These are phyloP conservation scores for Vidua chalybeata DNA, from an alignment of 2,113 vertebrate species.

Conservation along the genomic window DNA sequence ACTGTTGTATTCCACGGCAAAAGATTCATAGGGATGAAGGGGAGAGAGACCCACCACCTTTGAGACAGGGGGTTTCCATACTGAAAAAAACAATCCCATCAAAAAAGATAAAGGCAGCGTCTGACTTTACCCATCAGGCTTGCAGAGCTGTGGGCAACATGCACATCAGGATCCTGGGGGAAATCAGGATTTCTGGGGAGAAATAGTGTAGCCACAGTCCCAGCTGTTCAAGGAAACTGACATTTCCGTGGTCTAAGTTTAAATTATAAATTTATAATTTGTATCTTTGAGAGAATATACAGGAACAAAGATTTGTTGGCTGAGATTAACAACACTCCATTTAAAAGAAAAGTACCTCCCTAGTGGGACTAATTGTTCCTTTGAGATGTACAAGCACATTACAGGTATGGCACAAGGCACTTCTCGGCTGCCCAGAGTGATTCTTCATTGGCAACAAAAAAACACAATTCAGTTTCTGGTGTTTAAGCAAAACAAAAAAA, in stretches of 20 bases:
- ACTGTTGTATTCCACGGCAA: background rate
- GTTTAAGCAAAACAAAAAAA: background rate
- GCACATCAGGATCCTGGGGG: background rate
- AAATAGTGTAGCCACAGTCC: background rate
- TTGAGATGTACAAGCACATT: background rate
- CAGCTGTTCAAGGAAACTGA: background rate
- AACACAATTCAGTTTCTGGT: background rate
- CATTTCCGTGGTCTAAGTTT: background rate
- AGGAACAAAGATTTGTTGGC: background rate
- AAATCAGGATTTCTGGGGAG: background rate
- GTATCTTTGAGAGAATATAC: background rate
- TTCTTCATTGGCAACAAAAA: background rate
- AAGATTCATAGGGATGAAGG: background rate
- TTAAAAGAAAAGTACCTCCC: background rate
- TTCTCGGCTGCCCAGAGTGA: background rate
- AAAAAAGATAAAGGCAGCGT: background rate
- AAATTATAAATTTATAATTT: background rate
- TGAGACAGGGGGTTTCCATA: background rate
- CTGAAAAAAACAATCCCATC: accelerated
- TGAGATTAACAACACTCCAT: background rate
- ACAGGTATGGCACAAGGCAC: background rate
- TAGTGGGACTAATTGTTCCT: background rate
- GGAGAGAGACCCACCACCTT: background rate
- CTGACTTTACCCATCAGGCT: background rate
- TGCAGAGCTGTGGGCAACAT: background rate